Evolutionary conservation across 2,888 invertebrate genomes (phyloP).

Genomic region (Dexiosoma caninum): DNA sequence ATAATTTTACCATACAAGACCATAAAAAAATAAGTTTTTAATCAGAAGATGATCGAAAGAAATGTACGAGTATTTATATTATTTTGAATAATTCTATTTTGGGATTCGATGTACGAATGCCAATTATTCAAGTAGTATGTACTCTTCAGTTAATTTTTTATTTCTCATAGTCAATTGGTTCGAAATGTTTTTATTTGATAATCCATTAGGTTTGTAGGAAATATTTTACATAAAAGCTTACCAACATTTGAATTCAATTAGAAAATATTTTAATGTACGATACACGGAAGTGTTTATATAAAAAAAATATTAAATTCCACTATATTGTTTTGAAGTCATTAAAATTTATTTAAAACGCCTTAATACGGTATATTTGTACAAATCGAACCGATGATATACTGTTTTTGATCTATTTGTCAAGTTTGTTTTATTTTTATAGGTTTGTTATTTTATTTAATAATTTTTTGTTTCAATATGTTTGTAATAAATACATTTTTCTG

Average conservation of each 20-base stretch:
- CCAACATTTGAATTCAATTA: not conserved
- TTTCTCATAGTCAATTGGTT: not conserved
- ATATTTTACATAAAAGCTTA: not conserved
- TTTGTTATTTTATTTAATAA: too few relatives aligned
- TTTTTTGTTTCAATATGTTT: slow-evolving; percentile 6
- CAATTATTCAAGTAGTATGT: not conserved
- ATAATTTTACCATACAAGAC: too few relatives aligned
- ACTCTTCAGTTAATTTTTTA: not conserved
- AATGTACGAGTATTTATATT: not conserved
- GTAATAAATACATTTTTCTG: slow-evolving; percentile 6
- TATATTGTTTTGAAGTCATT: not conserved
- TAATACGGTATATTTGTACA: not conserved
- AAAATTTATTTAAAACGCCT: not conserved
- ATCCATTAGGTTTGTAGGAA: not conserved
- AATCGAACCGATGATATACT: not conserved
- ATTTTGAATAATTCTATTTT: not conserved
- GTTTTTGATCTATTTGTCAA: not conserved
- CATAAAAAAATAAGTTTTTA: too few relatives aligned
- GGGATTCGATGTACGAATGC: not conserved
- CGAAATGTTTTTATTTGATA: not conserved
- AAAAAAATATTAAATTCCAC: not conserved
- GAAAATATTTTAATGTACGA: not conserved
- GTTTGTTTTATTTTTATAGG: not conserved
- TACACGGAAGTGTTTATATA: not conserved
- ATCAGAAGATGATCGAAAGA: not conserved